A percentile compares a stretch with the other conserved stretches of the same genome.
Conservation (phyloP, 1,140 invertebrate genomes). For the Diabrotica virgifera region DNA sequence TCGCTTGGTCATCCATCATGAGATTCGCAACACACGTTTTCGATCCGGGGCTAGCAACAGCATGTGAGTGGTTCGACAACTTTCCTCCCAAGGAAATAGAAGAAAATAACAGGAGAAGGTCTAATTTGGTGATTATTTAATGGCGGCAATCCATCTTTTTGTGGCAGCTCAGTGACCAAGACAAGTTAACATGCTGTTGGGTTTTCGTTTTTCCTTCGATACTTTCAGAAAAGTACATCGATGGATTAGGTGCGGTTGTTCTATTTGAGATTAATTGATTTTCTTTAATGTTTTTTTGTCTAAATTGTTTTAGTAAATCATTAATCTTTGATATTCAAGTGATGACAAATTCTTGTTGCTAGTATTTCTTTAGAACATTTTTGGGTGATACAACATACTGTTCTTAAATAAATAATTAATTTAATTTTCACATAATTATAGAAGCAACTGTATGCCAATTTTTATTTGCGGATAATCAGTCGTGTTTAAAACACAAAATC, state of each 20-base stretch:
- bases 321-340: no score
- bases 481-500: no score
- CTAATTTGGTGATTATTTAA: conserved; percentile 3
- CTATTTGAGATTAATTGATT: not conserved
- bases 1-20: not conserved
- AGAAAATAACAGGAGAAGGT: not conserved
- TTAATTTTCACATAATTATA: no score
- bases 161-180: conserved; percentile 1
- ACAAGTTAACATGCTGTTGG: conserved; percentile 2
- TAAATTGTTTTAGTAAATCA: no score
- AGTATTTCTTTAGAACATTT: no score
- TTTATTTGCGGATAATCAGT: no score
- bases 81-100: not conserved
- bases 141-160: not conserved
- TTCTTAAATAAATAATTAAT: no score
- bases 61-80: not conserved
- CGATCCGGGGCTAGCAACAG: not conserved
- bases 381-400: no score
- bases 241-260: not conserved
- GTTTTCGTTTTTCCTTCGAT: not conserved
- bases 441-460: no score
- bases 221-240: not conserved
- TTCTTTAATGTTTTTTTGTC: not conserved
- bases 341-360: no score
- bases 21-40: not conserved